Conservation (phyloP, 2,797 vertebrate genomes). For the Phataginus tricuspis region DNA sequence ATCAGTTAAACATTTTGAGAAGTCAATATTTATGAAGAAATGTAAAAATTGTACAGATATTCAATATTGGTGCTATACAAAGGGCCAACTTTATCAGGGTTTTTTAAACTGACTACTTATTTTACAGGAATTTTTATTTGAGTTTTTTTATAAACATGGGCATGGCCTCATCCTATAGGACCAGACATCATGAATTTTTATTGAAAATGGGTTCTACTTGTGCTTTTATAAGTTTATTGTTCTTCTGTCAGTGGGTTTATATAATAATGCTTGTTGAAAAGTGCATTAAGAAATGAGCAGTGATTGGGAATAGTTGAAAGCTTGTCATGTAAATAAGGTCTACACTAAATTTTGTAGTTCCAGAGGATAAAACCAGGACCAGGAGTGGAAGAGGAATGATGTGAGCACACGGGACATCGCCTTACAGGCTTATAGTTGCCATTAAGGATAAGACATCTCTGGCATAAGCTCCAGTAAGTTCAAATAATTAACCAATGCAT, state of each 20-base stretch:
- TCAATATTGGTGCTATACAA: neutral
- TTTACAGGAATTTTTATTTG: constrained; percentile 18
- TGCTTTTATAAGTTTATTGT: constrained; percentile 8
- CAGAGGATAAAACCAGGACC: neutral
- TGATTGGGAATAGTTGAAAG: constrained; percentile 37
- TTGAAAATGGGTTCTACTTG: neutral
- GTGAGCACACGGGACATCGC: neutral
- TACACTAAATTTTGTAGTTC: neutral
- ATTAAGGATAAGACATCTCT: neutral
- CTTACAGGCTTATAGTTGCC: neutral
- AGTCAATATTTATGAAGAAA: constrained; percentile 17
- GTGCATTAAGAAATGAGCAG: neutral
- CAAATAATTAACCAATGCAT: constrained; percentile 24
- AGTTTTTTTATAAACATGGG: neutral
- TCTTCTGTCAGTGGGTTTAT: constrained; percentile 9
- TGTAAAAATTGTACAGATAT: neutral
- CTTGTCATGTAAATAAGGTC: neutral
- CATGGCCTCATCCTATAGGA: neutral
- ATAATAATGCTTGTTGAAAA: constrained; percentile 10
- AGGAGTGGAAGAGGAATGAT: neutral
- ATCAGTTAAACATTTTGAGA: constrained; percentile 29
- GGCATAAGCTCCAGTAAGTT: neutral
- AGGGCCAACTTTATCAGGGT: neutral
- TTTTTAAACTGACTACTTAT: neutral
- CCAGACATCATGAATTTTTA: neutral